Base-by-base conservation (phyloP, 2,797 vertebrate genomes). In the Notolepis coatsorum region DNA sequence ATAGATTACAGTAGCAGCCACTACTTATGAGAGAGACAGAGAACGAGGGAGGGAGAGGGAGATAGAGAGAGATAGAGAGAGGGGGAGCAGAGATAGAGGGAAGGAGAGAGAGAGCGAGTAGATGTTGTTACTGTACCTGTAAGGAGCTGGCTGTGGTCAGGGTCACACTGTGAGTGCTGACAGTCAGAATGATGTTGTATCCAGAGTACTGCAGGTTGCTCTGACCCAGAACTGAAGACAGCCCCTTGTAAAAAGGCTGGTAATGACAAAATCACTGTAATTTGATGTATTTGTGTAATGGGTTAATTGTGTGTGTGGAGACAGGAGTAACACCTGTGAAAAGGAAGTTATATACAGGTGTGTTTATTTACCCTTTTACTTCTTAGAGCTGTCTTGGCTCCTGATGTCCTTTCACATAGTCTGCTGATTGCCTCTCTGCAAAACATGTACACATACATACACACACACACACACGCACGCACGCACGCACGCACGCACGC, bases 171-270 rank as follows among this genome's bases (percentile, higher is more conserved):
- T 91, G 94, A 7, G 93, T 95, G 56, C 94, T 96, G 77, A 98
- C 91, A 41, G 91, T 94, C 79, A 98, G 87, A 84, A 94, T 93
- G 85, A 95, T 89, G 68, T 91, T 93, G 70, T 91, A 73, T n/a
- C 96, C 96, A 41, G 95, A 95, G 90, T 97, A 97, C 90, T 96
- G 94, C 68, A 96, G 92, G 84, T 97, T 94, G 81, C 92, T 95
- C 88, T 93, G 94, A 74, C 96, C 96, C 88, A 98, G 92, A 65
- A 97, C 91, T 39, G 93, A 86, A 77, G 93, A 94, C 61, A 93
- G 84, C 48, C 88, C 93, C 75, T 96, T 96, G 62, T 84, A 85
- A 21, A 92, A 90, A 79, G 93, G 89, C 96, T 96, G 88, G 65
- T 70, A 86, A 83, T 62, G 76, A 78, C 43, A 75, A 27, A 56